These are phyloP conservation scores for Cryptocephalus moraei DNA, from an alignment of 2,888 invertebrate species.

Conservation along the genomic window DNA sequence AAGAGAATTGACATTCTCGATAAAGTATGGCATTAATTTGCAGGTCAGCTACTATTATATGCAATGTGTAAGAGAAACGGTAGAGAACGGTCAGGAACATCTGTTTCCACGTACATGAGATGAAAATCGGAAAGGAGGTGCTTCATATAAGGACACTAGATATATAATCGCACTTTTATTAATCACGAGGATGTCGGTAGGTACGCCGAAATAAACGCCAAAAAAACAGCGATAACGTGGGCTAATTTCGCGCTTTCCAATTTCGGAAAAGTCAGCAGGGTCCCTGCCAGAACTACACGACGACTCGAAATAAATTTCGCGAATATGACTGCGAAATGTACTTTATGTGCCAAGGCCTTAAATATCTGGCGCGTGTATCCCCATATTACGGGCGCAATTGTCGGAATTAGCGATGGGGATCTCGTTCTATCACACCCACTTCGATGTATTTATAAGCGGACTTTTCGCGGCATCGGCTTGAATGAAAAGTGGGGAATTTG, in stretches of 20 bases:
- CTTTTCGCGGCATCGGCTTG: not conserved
- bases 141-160: too few relatives aligned
- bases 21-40: slow-evolving; percentile 13
- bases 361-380: slow-evolving; percentile 1
- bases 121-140: too few relatives aligned
- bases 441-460: slow-evolving; percentile 4
- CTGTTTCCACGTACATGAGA: slow-evolving; percentile 3
- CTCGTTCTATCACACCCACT: slow-evolving; percentile 2
- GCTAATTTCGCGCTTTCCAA: too few relatives aligned
- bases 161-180: too few relatives aligned
- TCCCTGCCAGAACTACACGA: slow-evolving; percentile 7
- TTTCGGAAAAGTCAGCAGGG: slow-evolving; percentile 3
- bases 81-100: slow-evolving; percentile 2
- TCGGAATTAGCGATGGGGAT: slow-evolving; percentile 2
- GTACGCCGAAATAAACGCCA: too few relatives aligned
- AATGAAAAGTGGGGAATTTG: not conserved
- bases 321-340: slow-evolving; percentile 2
- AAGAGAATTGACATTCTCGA: slow-evolving; percentile 15
- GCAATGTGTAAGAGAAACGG: slow-evolving; percentile 7
- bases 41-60: slow-evolving; percentile 12
- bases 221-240: too few relatives aligned
- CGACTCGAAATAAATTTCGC: slow-evolving; percentile 1
- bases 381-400: slow-evolving; percentile 1
- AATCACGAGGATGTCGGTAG: too few relatives aligned
- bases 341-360: slow-evolving; percentile 8